Evolutionary conservation across 2,888 invertebrate species (phyloP).

Genomic region (Scaptomyza reducta): DNA sequence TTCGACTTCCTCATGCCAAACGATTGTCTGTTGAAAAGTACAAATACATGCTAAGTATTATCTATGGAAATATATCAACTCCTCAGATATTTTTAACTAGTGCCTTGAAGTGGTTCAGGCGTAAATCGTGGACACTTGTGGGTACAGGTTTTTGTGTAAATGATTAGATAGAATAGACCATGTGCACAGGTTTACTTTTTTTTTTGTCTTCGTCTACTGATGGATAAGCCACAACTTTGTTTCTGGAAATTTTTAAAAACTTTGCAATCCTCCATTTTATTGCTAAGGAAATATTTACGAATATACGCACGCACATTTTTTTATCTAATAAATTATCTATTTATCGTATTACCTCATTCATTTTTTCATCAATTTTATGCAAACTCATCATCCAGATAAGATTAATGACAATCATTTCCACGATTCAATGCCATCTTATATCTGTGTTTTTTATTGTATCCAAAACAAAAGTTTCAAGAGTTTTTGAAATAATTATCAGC

Average conservation of each 20-base stretch:
- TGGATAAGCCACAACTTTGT: slow-evolving; percentile 21
- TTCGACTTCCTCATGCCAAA: slow-evolving; percentile 10
- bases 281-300: slow-evolving; percentile 1
- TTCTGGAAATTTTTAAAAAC: not conserved
- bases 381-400: slow-evolving; percentile 37
- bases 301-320: not conserved
- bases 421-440: slow-evolving; percentile 9
- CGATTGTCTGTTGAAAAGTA: slow-evolving; percentile 7
- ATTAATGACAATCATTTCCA: slow-evolving; percentile 28
- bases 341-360: slow-evolving; percentile 20
- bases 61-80: slow-evolving; percentile 43
- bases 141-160: slow-evolving; percentile 14
- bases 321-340: slow-evolving; percentile 10
- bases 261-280: not conserved
- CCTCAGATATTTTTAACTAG: slow-evolving; percentile 36
- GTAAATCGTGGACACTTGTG: slow-evolving; percentile 47
- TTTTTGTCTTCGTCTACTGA: not conserved
- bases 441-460: slow-evolving; percentile 11
- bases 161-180: slow-evolving; percentile 62
- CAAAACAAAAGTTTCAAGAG: slow-evolving; percentile 14
- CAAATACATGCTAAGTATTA: slow-evolving; percentile 17
- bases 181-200: slow-evolving; percentile 35
- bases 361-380: slow-evolving; percentile 30
- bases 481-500: slow-evolving; percentile 22
- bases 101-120: slow-evolving; percentile 38